These are phyloP conservation scores for Trimorus sp. DNA, from an alignment of 2,888 invertebrate species.

Conservation along the genomic window DNA sequence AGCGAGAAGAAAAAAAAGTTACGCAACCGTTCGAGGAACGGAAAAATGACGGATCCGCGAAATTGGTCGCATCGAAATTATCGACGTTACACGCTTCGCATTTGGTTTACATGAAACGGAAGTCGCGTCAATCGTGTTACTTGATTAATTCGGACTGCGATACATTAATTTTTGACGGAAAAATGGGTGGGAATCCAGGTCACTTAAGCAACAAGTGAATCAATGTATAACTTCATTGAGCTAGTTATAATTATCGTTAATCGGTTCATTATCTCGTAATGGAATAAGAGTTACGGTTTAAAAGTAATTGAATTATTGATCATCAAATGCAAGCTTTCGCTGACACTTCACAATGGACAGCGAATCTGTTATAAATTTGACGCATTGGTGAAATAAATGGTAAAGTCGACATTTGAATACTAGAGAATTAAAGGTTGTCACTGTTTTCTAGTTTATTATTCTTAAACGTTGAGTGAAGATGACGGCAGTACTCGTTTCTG, in stretches of 20 bases:
- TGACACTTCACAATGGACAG: not conserved
- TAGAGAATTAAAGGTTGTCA: no score
- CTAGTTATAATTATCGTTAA: conserved; percentile 9
- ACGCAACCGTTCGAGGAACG: not conserved
- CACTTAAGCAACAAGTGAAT: conserved; percentile 7
- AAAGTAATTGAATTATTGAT: not conserved
- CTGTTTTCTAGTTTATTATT: no score
- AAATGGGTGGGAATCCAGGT: not conserved
- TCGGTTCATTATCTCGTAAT: not conserved
- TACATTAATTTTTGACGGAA: conserved; percentile 1
- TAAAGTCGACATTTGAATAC: no score
- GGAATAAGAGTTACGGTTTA: conserved; percentile 1
- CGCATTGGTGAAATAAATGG: not conserved
- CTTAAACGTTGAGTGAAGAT: no score
- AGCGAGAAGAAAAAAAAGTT: not conserved
- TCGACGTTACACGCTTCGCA: no score
- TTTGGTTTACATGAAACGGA: not conserved
- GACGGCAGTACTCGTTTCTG: no score
- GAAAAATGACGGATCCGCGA: not conserved
- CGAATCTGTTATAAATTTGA: not conserved
- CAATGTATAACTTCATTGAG: not conserved
- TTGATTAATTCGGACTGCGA: not conserved
- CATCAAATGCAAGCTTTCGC: not conserved
- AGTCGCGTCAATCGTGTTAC: not conserved
- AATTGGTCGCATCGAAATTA: not conserved